These are phyloP conservation scores for Bedellia somnulentella DNA, from an alignment of 2,888 invertebrate genomes.

Conservation along the genomic window DNA sequence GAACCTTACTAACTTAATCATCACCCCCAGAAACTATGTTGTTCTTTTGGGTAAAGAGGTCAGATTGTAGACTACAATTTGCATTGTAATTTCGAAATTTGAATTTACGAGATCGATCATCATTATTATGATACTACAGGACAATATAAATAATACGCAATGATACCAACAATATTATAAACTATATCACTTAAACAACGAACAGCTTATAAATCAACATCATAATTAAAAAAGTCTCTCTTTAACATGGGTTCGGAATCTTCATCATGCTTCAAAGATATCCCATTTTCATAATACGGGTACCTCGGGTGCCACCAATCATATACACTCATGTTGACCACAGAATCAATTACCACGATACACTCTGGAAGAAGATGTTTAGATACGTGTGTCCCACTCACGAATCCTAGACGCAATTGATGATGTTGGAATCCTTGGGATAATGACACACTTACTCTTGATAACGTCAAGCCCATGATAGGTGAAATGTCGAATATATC, in stretches of 20 bases:
- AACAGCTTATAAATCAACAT: constrained; percentile 13
- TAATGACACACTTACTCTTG: constrained; percentile 52
- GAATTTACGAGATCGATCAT: too few relatives aligned
- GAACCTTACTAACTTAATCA: too few relatives aligned
- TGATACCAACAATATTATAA: too few relatives aligned
- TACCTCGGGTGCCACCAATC: constrained; percentile 71
- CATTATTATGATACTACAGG: too few relatives aligned
- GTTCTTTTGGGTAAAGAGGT: too few relatives aligned
- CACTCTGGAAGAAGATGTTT: constrained; percentile 28
- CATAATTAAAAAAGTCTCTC: constrained; percentile 24
- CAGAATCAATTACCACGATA: constrained; percentile 20
- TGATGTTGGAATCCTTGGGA: constrained; percentile 58
- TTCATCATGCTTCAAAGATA: too few relatives aligned
- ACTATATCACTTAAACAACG: too few relatives aligned
- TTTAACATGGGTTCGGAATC: constrained; percentile 26
- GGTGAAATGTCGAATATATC: constrained; percentile 59
- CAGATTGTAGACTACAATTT: too few relatives aligned
- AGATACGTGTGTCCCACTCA: constrained; percentile 24
- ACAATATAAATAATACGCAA: too few relatives aligned
- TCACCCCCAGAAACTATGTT: too few relatives aligned
- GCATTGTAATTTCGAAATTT: too few relatives aligned
- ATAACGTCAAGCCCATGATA: constrained; percentile 62
- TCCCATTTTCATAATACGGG: constrained; percentile 31
- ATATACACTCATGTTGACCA: constrained; percentile 48
- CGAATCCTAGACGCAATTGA: constrained; percentile 56